Evolutionary conservation across 2,888 invertebrate genomes (phyloP).

Genomic region (Tenthredo scrophulariae): DNA sequence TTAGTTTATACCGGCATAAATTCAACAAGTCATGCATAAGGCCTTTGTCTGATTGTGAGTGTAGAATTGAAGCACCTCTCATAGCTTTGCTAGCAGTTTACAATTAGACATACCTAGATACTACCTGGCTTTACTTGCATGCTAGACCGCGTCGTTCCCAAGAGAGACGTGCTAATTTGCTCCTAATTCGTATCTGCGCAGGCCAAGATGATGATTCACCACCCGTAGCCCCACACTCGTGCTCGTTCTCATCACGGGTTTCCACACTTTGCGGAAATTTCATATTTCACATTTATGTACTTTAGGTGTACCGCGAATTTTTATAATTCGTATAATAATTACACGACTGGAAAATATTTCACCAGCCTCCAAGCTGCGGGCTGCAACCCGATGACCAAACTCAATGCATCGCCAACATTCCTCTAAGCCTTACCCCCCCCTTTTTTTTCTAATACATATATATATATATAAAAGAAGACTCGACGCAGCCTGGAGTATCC

Average conservation of each 20-base stretch:
- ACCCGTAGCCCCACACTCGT: background rate
- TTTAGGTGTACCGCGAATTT: background rate
- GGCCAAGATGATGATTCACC: conserved; percentile 19
- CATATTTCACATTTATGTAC: background rate
- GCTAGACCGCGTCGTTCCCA: conserved; percentile 36
- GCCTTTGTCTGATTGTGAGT: background rate
- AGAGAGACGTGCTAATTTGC: conserved; percentile 44
- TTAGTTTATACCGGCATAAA: background rate
- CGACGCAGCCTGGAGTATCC: too few species aligned
- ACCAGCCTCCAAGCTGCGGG: too few species aligned
- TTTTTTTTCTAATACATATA: too few species aligned
- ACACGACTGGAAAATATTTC: too few species aligned
- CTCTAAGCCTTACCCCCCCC: too few species aligned
- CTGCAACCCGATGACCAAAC: too few species aligned
- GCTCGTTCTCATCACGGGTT: background rate
- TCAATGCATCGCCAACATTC: too few species aligned
- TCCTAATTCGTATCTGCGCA: conserved; percentile 24
- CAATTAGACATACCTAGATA: background rate
- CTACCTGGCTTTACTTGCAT: background rate
- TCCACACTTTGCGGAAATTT: background rate
- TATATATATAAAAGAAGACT: too few species aligned
- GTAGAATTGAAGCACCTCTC: background rate
- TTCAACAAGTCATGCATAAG: background rate
- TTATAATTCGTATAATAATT: background rate
- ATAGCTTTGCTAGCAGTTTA: background rate